Base-by-base conservation (phyloP, 2,797 vertebrate species). In the Cyclopterus lumpus region DNA sequence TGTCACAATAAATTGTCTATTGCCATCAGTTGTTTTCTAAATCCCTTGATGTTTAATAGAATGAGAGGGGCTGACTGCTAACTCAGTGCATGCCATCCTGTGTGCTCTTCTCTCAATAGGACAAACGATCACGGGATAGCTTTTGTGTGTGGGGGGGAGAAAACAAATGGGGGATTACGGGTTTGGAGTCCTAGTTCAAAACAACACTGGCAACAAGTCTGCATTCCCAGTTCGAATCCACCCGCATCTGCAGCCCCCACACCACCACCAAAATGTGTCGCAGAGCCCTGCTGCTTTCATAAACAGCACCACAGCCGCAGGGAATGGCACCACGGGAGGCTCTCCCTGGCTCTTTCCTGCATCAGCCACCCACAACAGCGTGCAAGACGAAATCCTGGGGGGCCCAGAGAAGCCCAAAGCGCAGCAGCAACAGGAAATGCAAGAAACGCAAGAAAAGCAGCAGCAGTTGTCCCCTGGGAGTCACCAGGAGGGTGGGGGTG, bases 111-210 rank as follows among this genome's bases (percentile, higher is more conserved):
- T 93, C 75, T 92, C 87, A 91, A 85, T 89, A 95, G 94, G 94
- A 92, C 90, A 88, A 93, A 92, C 89, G 91, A 94, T 91, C 93
- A 92, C 91, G 86, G 93, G 93, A 89, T 93, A 94, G 90, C 92
- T 93, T 93, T 94, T 93, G 94, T 93, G 90, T 92, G 93, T 93
- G 92, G 92, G 93, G n/a, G 93, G 95, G 93, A 94, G 87, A 93
- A 95, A 92, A 97, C 98, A 97, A 99, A 99, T 99, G 98, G 98
- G 98, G 97, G 98, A 99, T 99, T 99, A 99, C 98, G 98, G 98
- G 96, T 99, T 99, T 91, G 98, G 98, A 97, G 98, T 99, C 95
- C 95, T 99, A 95, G 98, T 99, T 94, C 98, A 99, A 96, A 99
- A 98, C 96, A 99, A 99, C 95, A 97, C 97, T 95, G 97, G 97